phyloP scores from a whole-genome alignment of 1,140 invertebrate genomes.

The Pissodes strobi region DNA sequence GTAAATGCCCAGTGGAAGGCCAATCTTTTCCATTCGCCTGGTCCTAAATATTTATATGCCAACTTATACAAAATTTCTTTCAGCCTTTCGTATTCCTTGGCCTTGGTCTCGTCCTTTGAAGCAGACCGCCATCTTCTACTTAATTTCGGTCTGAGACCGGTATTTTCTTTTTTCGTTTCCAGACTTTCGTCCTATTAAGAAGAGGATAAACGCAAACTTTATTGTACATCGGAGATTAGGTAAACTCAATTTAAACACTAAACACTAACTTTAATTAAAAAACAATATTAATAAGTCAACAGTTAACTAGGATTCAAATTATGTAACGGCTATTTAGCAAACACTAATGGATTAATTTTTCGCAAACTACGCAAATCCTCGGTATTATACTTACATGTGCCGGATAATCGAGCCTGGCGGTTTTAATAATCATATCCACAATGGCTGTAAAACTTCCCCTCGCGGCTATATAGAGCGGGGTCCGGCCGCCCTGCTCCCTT shows the following conservation, averaged over 20 bases:
- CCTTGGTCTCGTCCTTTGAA: constrained; percentile 54
- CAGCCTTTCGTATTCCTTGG: constrained; percentile 51
- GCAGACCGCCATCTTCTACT: constrained; percentile 53
- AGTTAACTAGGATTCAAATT: too few relatives aligned
- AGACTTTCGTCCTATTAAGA: background rate
- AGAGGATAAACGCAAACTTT: too few relatives aligned
- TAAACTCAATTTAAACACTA: too few relatives aligned
- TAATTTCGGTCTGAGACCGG: constrained; percentile 46
- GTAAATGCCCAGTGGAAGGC: constrained; percentile 74
- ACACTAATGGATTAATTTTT: too few relatives aligned
- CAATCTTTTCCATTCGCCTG: constrained; percentile 72
- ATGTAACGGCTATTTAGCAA: too few relatives aligned
- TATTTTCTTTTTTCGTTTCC: constrained; percentile 38
- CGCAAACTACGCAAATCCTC: too few relatives aligned
- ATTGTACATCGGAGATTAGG: too few relatives aligned
- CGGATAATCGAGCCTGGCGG: constrained; percentile 62
- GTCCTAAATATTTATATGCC: constrained; percentile 69
- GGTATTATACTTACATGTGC: constrained; percentile 49
- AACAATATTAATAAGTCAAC: too few relatives aligned
- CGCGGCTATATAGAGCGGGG: constrained; percentile 73
- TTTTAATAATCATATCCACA: constrained; percentile 82
- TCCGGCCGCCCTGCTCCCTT: constrained; percentile 70
- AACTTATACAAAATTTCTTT: constrained; percentile 67
- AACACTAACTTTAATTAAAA: too few relatives aligned
- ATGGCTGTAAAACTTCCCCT: constrained; percentile 83